These are phyloP conservation scores for Aphelenchoides avenae DNA, from an alignment of 1,140 invertebrate species.

Conservation along the genomic window DNA sequence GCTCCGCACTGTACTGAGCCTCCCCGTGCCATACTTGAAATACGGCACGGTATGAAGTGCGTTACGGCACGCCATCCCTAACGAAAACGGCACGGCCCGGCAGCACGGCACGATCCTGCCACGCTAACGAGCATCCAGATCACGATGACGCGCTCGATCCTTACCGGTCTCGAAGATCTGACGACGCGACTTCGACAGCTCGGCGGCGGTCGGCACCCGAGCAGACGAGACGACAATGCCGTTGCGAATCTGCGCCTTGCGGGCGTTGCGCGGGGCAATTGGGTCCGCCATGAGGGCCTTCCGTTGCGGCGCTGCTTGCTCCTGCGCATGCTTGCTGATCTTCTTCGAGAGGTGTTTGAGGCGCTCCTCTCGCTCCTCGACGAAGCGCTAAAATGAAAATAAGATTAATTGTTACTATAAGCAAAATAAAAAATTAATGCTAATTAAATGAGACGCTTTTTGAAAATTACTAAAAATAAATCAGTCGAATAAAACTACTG, in stretches of 20 bases:
- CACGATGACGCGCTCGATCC: too few species aligned
- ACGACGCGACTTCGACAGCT: too few species aligned
- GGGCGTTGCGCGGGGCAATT: conserved; percentile 14
- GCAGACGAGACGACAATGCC: conserved; percentile 24
- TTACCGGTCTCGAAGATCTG: too few species aligned
- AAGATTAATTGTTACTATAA: neutral
- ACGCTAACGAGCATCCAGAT: too few species aligned
- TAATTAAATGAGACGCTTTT: neutral
- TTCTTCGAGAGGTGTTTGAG: conserved; percentile 5
- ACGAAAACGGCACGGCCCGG: too few species aligned
- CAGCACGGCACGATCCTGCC: too few species aligned
- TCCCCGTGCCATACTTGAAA: too few species aligned
- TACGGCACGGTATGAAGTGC: too few species aligned
- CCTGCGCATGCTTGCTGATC: conserved; percentile 3
- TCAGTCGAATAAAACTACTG: too few species aligned
- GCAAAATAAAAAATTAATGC: conserved; percentile 1
- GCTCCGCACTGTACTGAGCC: too few species aligned
- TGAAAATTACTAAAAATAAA: neutral
- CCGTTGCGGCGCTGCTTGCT: neutral
- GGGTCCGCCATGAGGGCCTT: conserved; percentile 11
- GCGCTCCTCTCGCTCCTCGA: conserved; percentile 7
- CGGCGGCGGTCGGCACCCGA: neutral
- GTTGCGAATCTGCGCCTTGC: conserved; percentile 21
- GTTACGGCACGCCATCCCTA: too few species aligned
- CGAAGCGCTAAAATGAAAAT: conserved; percentile 8